Base-by-base conservation (phyloP, 2,113 vertebrate species). In the Carassius auratus region DNA sequence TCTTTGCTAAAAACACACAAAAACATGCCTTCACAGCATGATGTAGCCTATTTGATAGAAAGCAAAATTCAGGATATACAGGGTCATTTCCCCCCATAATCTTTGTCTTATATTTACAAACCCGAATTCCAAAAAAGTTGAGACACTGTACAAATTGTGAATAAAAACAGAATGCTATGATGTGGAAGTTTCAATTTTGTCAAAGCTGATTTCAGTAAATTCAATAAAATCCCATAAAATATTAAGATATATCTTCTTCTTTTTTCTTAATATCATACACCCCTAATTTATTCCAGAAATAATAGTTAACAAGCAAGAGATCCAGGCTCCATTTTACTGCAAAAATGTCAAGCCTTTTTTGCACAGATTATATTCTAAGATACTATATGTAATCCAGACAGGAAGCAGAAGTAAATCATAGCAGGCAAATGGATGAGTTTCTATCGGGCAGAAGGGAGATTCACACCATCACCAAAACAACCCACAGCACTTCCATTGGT, bases 401-500 rank as follows among this genome's bases (percentile, higher is more conserved):
- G 78, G 92, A 96, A 79, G 94, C 95, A 1, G 92, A 93, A 76
- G 89, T 91, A 76, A 95, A 93, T 84, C 96, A 94, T 93, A 93
- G 91, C 75, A 90, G 91, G 87, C 95, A 92, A 83, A 92, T 95
- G 92, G 95, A 87, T 84, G 91, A 93, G 50, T 96, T 96, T 9
- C 93, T 85, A 84, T 89, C 92, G 30, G 94, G 95, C 78, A 95
- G 77, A 87, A 89, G 94, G 8, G 92, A 94, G 64, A 96, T 96
- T 88, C 94, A 96, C 85, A 96, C 94, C 45, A 96, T 97, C 90
- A 92, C 91, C 86, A 94, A 94, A 90, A 95, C 86, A 86, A 87
- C 91, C 21, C 91, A 95, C 87, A 96, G 92, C 84, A 92, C 97
- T 84, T 93, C 94, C 88, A 90, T 93, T 85, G 95, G 96, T 88